These are phyloP conservation scores for Channa striata DNA, from an alignment of 2,797 vertebrate genomes.

Conservation along the genomic window DNA sequence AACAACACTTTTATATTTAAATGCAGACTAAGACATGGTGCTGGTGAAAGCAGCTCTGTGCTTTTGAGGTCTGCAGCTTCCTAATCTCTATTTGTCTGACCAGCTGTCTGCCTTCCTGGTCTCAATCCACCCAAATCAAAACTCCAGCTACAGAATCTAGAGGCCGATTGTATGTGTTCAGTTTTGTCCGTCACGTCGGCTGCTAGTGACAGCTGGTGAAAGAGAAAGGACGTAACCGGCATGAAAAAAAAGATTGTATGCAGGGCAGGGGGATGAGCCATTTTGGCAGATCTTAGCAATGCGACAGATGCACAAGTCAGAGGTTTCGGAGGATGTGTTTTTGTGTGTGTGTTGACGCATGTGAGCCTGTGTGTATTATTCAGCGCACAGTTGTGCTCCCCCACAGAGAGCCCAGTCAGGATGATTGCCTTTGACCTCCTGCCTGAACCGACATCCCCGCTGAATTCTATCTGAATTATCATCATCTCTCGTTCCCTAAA, in stretches of 20 bases:
- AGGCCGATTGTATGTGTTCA: slow-evolving; percentile 48
- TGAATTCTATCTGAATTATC: slow-evolving; percentile 82
- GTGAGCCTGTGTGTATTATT: slow-evolving; percentile 65
- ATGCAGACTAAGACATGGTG: slow-evolving; percentile 49
- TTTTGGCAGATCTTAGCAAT: slow-evolving; percentile 67
- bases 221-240: slow-evolving; percentile 63
- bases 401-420: slow-evolving; percentile 59
- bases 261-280: slow-evolving; percentile 55
- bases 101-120: slow-evolving; percentile 63
- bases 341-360: slow-evolving; percentile 44
- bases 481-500: slow-evolving; percentile 80
- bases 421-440: slow-evolving; percentile 83
- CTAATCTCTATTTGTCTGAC: slow-evolving; percentile 58
- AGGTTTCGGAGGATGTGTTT: slow-evolving; percentile 62
- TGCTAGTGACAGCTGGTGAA: slow-evolving; percentile 72
- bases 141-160: slow-evolving; percentile 45
- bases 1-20: slow-evolving; percentile 19
- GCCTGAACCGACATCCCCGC: slow-evolving; percentile 73
- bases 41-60: slow-evolving; percentile 36
- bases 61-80: slow-evolving; percentile 46
- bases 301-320: slow-evolving; percentile 73
- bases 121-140: slow-evolving; percentile 56
- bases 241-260: slow-evolving; percentile 57
- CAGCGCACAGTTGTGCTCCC: slow-evolving; percentile 62
- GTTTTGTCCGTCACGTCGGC: slow-evolving; percentile 59